Evolutionary conservation across 2,888 invertebrate species (phyloP), one percentile per base, ranked within the genome.

Genomic region (Scrobipalpa costella): DNA sequence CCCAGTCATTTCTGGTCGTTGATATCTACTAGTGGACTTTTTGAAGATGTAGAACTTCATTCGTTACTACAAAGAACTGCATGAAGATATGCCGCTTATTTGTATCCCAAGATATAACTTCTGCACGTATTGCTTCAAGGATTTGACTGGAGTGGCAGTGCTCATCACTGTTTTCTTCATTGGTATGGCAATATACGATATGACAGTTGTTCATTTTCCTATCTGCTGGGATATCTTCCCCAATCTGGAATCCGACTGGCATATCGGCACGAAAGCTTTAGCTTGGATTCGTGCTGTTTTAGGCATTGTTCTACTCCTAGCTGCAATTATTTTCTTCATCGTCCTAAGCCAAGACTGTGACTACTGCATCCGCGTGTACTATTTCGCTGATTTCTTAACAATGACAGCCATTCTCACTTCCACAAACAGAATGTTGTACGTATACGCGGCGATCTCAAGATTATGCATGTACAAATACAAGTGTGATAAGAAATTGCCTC

Each of bases 151-250:
- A n/a, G 33, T 47, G 0, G 27, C 47, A 9, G 15, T 44, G 7
- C n/a, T 60, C 3, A 47, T 33, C 2, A n/a, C 15, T 13, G 33
- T 60, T 17, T 9, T 33, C 19, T 9, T 33, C n/a, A 47, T 59
- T 13, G 9, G 21, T 21, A 40, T 59, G 9, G 44, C 59, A n/a
- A 47, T 59, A 5, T 59, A 47, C 47, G 59, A 59, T 27, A 59
- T 59, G 47, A 59, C 59, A 5, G 47, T 59, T 8, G 33, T 60
- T 5, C 47, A 49, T 44, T n/a, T n/a, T 27, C 60, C 60, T 1
- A 21, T 60, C 5, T 60, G 60, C 60, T n/a, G 9, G 1, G 60
- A 60, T 47, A 19, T 47, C n/a, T 49, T 33, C n/a, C n/a, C 44
- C 7, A n/a, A n/a, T n/a, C n/a, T 44, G n/a, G n/a, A 11, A 1